Percentiles rank a stretch among this genome's conserved stretches.
These are phyloP conservation scores for Ruditapes philippinarum DNA, from an alignment of 1,140 invertebrate species.

Conservation along the genomic window DNA sequence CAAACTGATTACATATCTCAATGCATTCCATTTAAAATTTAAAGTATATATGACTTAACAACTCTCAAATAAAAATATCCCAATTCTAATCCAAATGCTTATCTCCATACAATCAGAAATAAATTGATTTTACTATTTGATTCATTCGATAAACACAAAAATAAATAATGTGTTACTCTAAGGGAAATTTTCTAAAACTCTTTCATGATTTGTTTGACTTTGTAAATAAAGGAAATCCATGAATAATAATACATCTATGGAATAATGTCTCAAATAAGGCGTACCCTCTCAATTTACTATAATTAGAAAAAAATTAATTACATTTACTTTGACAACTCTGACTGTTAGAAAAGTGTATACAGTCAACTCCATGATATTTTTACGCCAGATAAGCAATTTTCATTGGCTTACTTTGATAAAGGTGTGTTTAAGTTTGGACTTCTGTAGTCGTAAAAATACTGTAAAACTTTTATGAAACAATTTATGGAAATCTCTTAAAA, in stretches of 20 bases:
- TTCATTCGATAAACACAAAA: neutral
- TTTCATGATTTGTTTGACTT: neutral
- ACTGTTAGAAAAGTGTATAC: neutral
- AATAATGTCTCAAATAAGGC: neutral
- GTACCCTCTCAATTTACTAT: neutral
- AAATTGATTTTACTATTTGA: constrained; percentile 3
- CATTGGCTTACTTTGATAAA: too few species aligned
- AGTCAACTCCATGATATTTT: neutral
- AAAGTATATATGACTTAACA: neutral
- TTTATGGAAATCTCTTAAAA: too few species aligned
- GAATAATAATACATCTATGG: neutral
- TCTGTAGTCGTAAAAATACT: too few species aligned
- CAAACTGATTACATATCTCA: neutral
- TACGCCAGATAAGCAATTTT: neutral
- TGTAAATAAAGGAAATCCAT: neutral
- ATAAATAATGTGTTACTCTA: constrained; percentile 4
- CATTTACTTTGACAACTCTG: neutral
- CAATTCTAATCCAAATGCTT: neutral
- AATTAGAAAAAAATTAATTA: neutral
- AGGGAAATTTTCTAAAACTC: neutral
- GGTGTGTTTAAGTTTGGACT: too few species aligned
- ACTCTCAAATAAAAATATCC: neutral
- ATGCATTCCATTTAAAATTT: neutral
- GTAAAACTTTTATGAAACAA: too few species aligned
- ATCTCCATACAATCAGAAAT: constrained; percentile 1